Evolutionary conservation across 2,113 vertebrate genomes (phyloP).

Genomic region (Mystacornis crossleyi): DNA sequence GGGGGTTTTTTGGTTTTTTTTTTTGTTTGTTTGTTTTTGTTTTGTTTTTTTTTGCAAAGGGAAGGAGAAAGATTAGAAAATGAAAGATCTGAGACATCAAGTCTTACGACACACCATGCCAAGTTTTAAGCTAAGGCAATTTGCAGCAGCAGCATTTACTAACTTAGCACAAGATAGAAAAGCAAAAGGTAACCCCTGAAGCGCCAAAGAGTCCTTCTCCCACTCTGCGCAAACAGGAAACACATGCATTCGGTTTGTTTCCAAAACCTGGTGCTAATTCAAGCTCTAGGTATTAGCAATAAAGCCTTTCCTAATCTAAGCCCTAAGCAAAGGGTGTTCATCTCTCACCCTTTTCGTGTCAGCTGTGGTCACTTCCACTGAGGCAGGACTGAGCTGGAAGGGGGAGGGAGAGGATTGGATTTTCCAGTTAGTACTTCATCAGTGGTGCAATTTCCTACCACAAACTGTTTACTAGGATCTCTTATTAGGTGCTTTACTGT

Average conservation of each 20-base stretch:
- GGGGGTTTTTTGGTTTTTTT: too few species aligned
- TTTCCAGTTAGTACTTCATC: not conserved
- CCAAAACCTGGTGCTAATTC: constrained; percentile 25
- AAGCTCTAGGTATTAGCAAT: constrained; percentile 6
- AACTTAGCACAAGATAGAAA: not conserved
- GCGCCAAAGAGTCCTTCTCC: not conserved
- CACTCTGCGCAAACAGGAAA: not conserved
- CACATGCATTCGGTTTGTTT: not conserved
- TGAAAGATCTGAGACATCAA: not conserved
- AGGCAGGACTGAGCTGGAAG: not conserved
- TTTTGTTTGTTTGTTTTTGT: too few species aligned
- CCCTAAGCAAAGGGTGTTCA: not conserved
- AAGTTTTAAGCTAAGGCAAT: not conserved
- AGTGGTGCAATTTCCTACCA: not conserved
- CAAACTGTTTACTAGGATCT: not conserved
- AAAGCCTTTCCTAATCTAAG: constrained; percentile 9
- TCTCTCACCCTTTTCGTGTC: not conserved
- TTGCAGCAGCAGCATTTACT: not conserved
- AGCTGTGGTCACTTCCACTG: not conserved
- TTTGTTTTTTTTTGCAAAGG: not conserved
- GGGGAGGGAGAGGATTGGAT: not conserved
- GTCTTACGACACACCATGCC: not conserved
- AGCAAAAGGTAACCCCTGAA: not conserved
- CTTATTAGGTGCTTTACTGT: not conserved
- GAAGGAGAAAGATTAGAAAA: not conserved